Conservation (phyloP, 2,113 vertebrate genomes). For the Noturus placidus region DNA sequence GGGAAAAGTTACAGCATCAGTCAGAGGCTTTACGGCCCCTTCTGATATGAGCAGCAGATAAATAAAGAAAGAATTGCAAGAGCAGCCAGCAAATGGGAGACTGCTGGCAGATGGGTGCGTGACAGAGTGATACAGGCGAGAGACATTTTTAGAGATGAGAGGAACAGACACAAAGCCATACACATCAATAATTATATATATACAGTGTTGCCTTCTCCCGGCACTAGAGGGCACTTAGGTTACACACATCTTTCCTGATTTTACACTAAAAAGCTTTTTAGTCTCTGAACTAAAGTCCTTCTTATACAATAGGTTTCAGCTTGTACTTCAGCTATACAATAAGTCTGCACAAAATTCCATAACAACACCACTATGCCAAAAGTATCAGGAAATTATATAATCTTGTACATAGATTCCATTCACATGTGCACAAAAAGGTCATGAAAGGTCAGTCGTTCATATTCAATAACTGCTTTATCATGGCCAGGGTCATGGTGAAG, state of each 20-base stretch:
- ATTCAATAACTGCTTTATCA: neutral
- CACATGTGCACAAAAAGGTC: slow-evolving; percentile 14
- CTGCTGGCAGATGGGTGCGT: slow-evolving; percentile 40
- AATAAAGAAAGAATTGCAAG: slow-evolving; percentile 50
- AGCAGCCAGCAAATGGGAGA: slow-evolving; percentile 45
- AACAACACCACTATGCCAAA: slow-evolving; percentile 27
- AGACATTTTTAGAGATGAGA: slow-evolving; percentile 7
- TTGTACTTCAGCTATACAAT: slow-evolving; percentile 26
- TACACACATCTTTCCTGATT: slow-evolving; percentile 40
- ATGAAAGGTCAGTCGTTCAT: neutral
- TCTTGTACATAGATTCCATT: slow-evolving; percentile 27
- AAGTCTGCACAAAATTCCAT: slow-evolving; percentile 19
- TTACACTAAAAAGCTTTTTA: slow-evolving; percentile 15
- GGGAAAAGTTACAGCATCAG: slow-evolving; percentile 49
- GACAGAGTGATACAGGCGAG: slow-evolving; percentile 35
- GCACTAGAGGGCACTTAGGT: slow-evolving; percentile 76
- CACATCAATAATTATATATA: neutral
- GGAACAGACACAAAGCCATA: neutral
- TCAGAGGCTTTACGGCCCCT: slow-evolving; percentile 47
- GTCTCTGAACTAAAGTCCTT: neutral
- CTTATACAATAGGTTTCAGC: slow-evolving; percentile 34
- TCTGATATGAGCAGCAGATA: slow-evolving; percentile 52
- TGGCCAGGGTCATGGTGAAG: neutral
- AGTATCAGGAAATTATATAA: slow-evolving; percentile 26
- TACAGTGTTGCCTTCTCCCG: slow-evolving; percentile 25